A percentile compares a stretch with the other conserved stretches of the same genome.
Conservation (phyloP, 1,140 invertebrate genomes). For the Panulirus ornatus region DNA sequence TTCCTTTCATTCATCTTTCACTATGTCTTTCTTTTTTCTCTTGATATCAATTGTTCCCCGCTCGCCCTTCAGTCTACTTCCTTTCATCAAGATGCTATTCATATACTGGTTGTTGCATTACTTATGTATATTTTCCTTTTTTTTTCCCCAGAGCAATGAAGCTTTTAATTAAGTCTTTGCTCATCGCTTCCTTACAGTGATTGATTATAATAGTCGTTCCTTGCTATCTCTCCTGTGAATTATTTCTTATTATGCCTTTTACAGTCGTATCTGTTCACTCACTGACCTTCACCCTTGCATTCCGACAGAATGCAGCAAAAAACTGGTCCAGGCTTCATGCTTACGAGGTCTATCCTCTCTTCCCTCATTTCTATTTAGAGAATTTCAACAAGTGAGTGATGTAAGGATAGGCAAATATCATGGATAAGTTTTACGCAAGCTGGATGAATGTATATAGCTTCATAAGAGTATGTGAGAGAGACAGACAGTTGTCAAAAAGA, state of each 20-base stretch:
- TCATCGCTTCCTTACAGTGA: too few species aligned
- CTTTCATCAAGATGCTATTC: too few species aligned
- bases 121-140: background rate
- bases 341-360: too few species aligned
- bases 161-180: background rate
- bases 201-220: background rate
- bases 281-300: background rate
- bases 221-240: background rate
- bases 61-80: slow-evolving; percentile 1
- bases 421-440: too few species aligned
- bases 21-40: background rate
- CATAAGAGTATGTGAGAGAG: too few species aligned
- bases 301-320: too few species aligned
- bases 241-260: background rate
- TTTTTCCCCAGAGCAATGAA: background rate
- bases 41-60: background rate
- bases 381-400: too few species aligned
- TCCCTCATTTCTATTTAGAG: background rate
- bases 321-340: too few species aligned
- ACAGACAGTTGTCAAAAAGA: too few species aligned
- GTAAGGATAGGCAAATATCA: too few species aligned
- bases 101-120: too few species aligned
- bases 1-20: background rate
- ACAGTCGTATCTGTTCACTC: background rate
- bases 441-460: too few species aligned